Conservation (phyloP, 2,113 vertebrate species). For the Bos taurus region ARS-UCD2.0 NC_037346.1:40221501-40222000, state of each 20-base stretch:
- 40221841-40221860: constrained; percentile 74
- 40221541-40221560: not conserved
- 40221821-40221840: constrained; percentile 66
- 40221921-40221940: constrained; percentile 76
- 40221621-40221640: constrained; percentile 22
- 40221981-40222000: constrained; percentile 15
- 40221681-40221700: not conserved
- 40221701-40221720: not conserved
- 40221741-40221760: constrained; percentile 75
- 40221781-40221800: constrained; percentile 67
- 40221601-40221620: not conserved
- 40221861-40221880: constrained; percentile 56
- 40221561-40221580: not conserved
- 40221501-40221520: not conserved
- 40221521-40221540: not conserved
- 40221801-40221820: constrained; percentile 51
- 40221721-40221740: constrained; percentile 79
- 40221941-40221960: constrained; percentile 76
- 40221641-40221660: constrained; percentile 9
- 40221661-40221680: constrained; percentile 1
- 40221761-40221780: constrained; percentile 71
- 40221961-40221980: constrained; percentile 32
- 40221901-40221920: constrained; percentile 56
- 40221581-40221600: not conserved
- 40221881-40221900: constrained; percentile 76